Conservation (phyloP, 2,113 vertebrate genomes). For the Vimba vimba region DNA sequence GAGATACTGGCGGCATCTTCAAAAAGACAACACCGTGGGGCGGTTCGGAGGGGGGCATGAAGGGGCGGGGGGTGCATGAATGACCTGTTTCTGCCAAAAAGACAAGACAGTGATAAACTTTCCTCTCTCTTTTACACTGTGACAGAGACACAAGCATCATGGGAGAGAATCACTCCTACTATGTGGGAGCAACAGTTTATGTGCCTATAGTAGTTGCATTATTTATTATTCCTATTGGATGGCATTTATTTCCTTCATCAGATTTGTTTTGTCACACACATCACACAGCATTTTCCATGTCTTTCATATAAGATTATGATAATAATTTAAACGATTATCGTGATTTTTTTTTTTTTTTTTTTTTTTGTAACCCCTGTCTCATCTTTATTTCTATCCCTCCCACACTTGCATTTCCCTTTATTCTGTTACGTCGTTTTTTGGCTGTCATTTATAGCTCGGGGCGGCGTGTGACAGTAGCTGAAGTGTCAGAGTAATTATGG, state of each 20-base stretch:
- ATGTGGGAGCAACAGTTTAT: constrained; percentile 2
- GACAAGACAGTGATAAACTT: constrained; percentile 90
- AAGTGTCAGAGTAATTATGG: constrained; percentile 84
- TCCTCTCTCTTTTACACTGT: constrained; percentile 69
- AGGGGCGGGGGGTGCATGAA: constrained; percentile 77
- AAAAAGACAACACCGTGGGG: constrained; percentile 78
- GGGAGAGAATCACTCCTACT: background rate
- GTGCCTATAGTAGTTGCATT: background rate
- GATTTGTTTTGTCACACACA: background rate
- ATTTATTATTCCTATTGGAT: background rate
- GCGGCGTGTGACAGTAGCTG: constrained; percentile 73
- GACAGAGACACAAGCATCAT: constrained; percentile 32
- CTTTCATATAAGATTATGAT: background rate
- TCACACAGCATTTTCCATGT: background rate
- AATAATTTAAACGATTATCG: constrained; percentile 39
- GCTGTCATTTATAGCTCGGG: constrained; percentile 66
- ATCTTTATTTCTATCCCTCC: background rate
- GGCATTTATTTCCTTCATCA: background rate
- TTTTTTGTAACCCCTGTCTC: constrained; percentile 36
- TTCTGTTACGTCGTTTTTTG: constrained; percentile 23
- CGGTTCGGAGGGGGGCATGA: constrained; percentile 51
- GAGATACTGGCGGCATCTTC: constrained; percentile 81
- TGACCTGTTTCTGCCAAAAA: constrained; percentile 81
- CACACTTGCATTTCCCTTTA: constrained; percentile 36
- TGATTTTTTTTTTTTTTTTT: constrained; percentile 60